These are phyloP conservation scores for Nomada ruficornis DNA, from an alignment of 2,888 invertebrate species.

Conservation along the genomic window DNA sequence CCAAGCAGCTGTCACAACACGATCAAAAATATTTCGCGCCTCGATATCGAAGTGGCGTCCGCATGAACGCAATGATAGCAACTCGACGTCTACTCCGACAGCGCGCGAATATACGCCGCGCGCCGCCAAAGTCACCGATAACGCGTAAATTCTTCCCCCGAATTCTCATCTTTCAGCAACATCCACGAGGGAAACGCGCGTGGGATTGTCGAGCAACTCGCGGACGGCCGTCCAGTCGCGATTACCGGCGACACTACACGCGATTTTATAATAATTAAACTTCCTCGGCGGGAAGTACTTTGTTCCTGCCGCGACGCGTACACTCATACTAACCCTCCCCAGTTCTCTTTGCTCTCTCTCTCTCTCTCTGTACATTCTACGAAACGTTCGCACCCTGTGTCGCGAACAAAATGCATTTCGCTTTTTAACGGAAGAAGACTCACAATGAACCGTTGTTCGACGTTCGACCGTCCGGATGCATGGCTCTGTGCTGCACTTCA, in stretches of 20 bases:
- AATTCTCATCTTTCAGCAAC: slow-evolving; percentile 7
- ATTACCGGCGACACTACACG: slow-evolving; percentile 46
- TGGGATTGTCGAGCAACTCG: slow-evolving; percentile 51
- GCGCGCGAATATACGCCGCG: not conserved
- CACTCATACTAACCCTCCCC: not conserved
- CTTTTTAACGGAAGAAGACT: no score
- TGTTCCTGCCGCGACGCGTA: slow-evolving; percentile 33
- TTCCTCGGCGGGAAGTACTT: slow-evolving; percentile 62
- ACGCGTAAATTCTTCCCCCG: slow-evolving; percentile 41
- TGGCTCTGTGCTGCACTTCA: no score
- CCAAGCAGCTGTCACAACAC: not conserved
- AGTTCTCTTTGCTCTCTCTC: not conserved
- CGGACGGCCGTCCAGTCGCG: slow-evolving; percentile 33
- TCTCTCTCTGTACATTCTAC: slow-evolving; percentile 3
- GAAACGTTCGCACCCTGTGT: not conserved
- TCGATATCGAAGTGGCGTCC: not conserved
- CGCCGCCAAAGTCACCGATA: slow-evolving; percentile 20
- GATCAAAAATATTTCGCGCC: not conserved
- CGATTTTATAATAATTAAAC: slow-evolving; percentile 71
- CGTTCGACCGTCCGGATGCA: no score
- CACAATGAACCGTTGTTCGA: no score
- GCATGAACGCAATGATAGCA: not conserved
- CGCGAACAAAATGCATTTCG: no score
- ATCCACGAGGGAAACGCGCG: slow-evolving; percentile 27
- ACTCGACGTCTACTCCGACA: not conserved